Conservation (phyloP, 2,888 invertebrate species). For the Steinernema carpocapsae region DNA sequence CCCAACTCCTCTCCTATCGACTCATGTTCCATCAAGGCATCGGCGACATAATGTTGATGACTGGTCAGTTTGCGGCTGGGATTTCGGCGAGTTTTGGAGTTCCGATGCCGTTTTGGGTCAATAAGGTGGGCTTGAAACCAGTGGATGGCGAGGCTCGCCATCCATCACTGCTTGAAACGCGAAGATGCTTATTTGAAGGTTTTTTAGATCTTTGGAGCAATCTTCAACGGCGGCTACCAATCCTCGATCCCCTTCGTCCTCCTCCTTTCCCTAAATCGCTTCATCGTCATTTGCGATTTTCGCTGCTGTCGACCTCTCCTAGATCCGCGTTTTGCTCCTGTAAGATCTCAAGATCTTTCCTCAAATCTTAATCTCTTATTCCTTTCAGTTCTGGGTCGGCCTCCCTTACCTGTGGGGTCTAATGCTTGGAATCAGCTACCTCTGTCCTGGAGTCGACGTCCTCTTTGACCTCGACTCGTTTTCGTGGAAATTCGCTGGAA, state of each 20-base stretch:
- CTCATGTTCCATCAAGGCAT: conserved; percentile 20
- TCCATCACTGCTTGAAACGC: no score
- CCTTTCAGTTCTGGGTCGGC: conserved; percentile 11
- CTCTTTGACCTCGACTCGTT: conserved; percentile 11
- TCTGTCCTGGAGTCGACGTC: conserved; percentile 10
- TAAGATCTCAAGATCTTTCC: not conserved
- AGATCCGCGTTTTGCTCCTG: not conserved
- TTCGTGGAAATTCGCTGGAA: conserved; percentile 7
- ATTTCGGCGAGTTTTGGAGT: not conserved
- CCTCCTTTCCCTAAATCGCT: conserved; percentile 10
- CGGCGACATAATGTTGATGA: conserved; percentile 9
- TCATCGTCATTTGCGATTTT: conserved; percentile 23
- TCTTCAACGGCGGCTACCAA: conserved; percentile 27
- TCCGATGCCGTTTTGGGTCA: conserved; percentile 13
- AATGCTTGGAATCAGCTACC: not conserved
- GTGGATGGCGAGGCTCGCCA: no score
- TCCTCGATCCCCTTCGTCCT: conserved; percentile 18
- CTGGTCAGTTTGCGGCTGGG: conserved; percentile 5
- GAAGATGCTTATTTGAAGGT: no score
- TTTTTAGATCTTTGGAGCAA: not conserved
- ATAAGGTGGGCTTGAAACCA: not conserved
- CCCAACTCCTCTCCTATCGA: not conserved
- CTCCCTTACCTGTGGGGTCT: conserved; percentile 8
- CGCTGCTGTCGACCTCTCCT: not conserved
- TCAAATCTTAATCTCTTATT: not conserved